phyloP scores from a whole-genome alignment of 2,888 invertebrate genomes.

The Ectobius pallidus region DNA sequence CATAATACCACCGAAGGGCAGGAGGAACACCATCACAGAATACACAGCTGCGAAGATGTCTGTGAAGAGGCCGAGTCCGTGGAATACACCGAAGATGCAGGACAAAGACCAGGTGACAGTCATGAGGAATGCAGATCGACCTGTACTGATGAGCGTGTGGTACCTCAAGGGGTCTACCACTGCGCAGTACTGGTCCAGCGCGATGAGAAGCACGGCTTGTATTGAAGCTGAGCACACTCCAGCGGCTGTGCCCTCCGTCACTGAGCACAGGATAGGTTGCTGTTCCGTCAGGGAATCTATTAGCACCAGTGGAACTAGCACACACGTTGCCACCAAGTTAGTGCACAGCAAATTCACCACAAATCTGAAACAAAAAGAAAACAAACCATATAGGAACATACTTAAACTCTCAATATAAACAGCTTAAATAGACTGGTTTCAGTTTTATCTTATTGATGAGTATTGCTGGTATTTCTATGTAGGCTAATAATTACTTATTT shows the following conservation, averaged over 20 bases:
- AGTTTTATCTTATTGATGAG: no score
- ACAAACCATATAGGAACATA: no score
- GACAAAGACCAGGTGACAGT: neutral
- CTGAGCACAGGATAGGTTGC: constrained; percentile 49
- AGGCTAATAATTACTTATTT: no score
- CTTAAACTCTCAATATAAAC: no score
- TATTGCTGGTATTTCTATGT: no score
- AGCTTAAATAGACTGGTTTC: no score
- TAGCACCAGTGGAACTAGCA: constrained; percentile 54
- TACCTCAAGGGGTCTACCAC: constrained; percentile 70
- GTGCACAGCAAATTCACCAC: constrained; percentile 65
- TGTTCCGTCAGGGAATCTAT: constrained; percentile 45
- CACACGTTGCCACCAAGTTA: constrained; percentile 54
- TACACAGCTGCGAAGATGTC: constrained; percentile 53
- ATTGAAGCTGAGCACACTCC: constrained; percentile 58
- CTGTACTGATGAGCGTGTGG: constrained; percentile 62
- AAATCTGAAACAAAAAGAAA: constrained; percentile 67
- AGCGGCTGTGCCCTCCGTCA: constrained; percentile 68
- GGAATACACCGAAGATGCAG: neutral
- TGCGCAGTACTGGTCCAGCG: constrained; percentile 68
- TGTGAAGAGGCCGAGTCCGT: constrained; percentile 48
- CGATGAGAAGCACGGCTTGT: constrained; percentile 54
- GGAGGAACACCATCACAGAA: constrained; percentile 57
- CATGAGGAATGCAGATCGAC: constrained; percentile 53
- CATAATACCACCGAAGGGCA: constrained; percentile 68